These are phyloP conservation scores for Pontoporia blainvillei DNA, from an alignment of 2,113 vertebrate genomes.

Conservation along the genomic window DNA sequence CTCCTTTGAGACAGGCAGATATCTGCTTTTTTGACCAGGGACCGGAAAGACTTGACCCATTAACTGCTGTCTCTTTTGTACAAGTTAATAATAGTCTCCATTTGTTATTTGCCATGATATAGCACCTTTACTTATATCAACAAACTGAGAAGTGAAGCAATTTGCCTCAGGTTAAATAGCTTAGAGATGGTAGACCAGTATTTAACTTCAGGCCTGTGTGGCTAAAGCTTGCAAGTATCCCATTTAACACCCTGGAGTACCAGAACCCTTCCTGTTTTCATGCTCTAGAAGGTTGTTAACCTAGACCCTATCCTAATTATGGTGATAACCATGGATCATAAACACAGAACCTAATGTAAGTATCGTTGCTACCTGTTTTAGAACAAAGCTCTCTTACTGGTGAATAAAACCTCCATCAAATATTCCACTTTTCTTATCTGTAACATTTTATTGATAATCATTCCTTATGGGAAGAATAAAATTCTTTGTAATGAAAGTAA, in stretches of 20 bases:
- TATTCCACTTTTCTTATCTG: not conserved
- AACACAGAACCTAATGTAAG: not conserved
- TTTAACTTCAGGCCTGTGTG: not conserved
- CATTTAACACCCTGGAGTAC: not conserved
- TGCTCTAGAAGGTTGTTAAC: not conserved
- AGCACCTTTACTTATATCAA: not conserved
- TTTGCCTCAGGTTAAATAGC: not conserved
- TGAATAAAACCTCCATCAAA: not conserved
- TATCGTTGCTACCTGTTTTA: not conserved
- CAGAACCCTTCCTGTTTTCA: not conserved
- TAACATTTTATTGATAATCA: slow-evolving; percentile 31
- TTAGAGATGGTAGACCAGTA: not conserved
- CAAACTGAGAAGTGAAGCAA: not conserved
- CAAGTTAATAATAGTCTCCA: not conserved
- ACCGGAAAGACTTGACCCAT: not conserved
- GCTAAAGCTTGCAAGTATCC: not conserved
- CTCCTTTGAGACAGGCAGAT: not conserved
- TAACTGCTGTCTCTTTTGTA: not conserved
- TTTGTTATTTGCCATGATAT: not conserved
- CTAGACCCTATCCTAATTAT: not conserved
- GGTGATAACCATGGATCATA: not conserved
- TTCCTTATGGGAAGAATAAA: not conserved
- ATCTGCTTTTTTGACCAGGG: not conserved
- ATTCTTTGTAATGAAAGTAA: slow-evolving; percentile 12
- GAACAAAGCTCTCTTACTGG: not conserved